A percentile compares a stretch with the other conserved stretches of the same genome.
phyloP scores from a whole-genome alignment of 2,888 invertebrate genomes.

The Volucella zonaria region DNA sequence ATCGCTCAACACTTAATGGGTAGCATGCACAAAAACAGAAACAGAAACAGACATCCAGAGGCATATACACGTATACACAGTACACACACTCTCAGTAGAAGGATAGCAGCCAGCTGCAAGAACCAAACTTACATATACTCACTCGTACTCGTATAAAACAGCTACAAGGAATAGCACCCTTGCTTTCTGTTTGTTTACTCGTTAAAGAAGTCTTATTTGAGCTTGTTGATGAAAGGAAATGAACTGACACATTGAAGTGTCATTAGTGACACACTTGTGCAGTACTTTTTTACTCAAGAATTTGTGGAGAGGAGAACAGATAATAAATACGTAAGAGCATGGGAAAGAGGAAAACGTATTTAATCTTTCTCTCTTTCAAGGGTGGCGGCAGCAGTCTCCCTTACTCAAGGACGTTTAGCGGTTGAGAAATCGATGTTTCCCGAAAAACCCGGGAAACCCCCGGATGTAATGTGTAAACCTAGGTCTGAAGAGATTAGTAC shows the following conservation, averaged over 20 bases:
- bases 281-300: slow-evolving; percentile 35
- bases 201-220: slow-evolving; percentile 58
- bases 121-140: no score
- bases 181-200: slow-evolving; percentile 59
- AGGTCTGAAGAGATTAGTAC: background rate
- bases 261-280: slow-evolving; percentile 67
- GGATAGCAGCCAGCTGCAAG: background rate
- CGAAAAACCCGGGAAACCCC: slow-evolving; percentile 4
- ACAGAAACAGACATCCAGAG: background rate
- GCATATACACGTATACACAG: background rate
- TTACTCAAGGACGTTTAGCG: background rate
- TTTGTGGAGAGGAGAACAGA: background rate
- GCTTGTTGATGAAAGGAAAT: slow-evolving; percentile 69
- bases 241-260: slow-evolving; percentile 70
- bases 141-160: no score
- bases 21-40: slow-evolving; percentile 31
- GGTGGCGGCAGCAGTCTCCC: no score
- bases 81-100: background rate
- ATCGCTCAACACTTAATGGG: slow-evolving; percentile 58
- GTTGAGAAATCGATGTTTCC: slow-evolving; percentile 15
- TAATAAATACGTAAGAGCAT: background rate
- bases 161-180: slow-evolving; percentile 26
- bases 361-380: background rate
- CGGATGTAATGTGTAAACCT: background rate
- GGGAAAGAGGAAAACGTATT: slow-evolving; percentile 5